Percentiles rank a stretch among this genome's conserved stretches.
Evolutionary conservation across 2,113 vertebrate genomes (phyloP).

Genomic region (Gopherus evgoodei): DNA sequence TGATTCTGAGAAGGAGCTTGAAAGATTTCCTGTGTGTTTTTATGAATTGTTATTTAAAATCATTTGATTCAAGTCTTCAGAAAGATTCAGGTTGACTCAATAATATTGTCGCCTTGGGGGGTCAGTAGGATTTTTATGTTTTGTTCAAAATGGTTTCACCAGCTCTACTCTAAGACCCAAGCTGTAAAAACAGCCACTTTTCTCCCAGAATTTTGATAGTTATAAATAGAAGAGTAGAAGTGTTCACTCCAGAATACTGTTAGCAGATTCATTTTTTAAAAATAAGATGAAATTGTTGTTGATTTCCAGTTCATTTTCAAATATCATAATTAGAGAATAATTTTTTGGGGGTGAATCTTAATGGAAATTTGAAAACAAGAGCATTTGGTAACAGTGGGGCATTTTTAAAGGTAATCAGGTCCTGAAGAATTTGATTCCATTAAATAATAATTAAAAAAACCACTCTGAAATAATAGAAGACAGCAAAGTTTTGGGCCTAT

Average conservation of each 20-base stretch:
- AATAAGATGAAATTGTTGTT: not conserved
- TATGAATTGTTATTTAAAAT: not conserved
- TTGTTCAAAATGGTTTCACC: not conserved
- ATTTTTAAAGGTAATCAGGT: not conserved
- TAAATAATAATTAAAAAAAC: not conserved
- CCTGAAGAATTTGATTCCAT: not conserved
- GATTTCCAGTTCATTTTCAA: not conserved
- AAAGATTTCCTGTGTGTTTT: not conserved
- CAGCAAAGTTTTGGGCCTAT: not conserved
- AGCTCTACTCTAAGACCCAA: not conserved
- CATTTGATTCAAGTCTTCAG: not conserved
- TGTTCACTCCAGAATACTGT: rapidly evolving
- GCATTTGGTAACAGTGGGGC: not conserved
- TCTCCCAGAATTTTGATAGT: not conserved
- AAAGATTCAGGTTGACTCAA: not conserved
- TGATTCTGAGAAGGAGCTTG: not conserved
- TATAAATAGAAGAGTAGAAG: rapidly evolving
- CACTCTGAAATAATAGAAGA: not conserved
- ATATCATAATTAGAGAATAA: not conserved
- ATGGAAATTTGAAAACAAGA: not conserved
- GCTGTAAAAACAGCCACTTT: not conserved
- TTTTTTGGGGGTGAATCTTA: not conserved
- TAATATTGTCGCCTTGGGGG: not conserved
- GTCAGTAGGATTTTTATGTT: not conserved
- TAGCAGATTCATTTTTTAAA: not conserved